Percentiles rank a stretch among this genome's conserved stretches.
These are phyloP conservation scores for Mastacembelus armatus DNA, from an alignment of 2,797 vertebrate species.

Conservation along the genomic window DNA sequence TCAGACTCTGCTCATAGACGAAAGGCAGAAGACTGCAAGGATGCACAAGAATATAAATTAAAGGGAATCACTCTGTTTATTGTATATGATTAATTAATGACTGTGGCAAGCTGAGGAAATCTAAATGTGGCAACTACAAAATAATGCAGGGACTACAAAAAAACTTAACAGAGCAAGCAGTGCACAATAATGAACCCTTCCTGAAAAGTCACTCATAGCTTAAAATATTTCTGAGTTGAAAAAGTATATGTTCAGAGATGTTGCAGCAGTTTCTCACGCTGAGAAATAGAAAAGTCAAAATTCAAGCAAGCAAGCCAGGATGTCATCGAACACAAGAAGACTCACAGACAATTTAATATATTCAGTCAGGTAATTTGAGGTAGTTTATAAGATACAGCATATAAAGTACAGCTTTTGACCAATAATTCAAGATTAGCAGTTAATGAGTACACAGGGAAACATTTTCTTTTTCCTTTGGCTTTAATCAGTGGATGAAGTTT, in stretches of 20 bases:
- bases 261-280: slow-evolving; percentile 1
- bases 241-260: slow-evolving; percentile 8
- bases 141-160: slow-evolving; percentile 18
- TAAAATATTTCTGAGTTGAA: slow-evolving; percentile 31
- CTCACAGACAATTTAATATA: background rate
- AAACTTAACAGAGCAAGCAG: slow-evolving; percentile 11
- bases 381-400: too few relatives aligned
- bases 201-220: slow-evolving; percentile 21
- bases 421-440: background rate
- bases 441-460: too few relatives aligned
- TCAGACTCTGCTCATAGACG: slow-evolving; percentile 60
- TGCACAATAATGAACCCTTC: slow-evolving; percentile 11
- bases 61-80: slow-evolving; percentile 59
- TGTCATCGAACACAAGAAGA: background rate
- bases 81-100: slow-evolving; percentile 67
- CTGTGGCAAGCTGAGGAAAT: slow-evolving; percentile 29
- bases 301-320: slow-evolving; percentile 8
- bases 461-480: too few relatives aligned
- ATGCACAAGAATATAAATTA: slow-evolving; percentile 52
- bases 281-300: slow-evolving; percentile 9
- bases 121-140: slow-evolving; percentile 37
- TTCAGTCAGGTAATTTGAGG: background rate
- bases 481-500: too few relatives aligned
- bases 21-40: slow-evolving; percentile 47
- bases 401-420: background rate